These are phyloP conservation scores for Brachirus orientalis DNA, from an alignment of 2,113 vertebrate species.

Conservation along the genomic window DNA sequence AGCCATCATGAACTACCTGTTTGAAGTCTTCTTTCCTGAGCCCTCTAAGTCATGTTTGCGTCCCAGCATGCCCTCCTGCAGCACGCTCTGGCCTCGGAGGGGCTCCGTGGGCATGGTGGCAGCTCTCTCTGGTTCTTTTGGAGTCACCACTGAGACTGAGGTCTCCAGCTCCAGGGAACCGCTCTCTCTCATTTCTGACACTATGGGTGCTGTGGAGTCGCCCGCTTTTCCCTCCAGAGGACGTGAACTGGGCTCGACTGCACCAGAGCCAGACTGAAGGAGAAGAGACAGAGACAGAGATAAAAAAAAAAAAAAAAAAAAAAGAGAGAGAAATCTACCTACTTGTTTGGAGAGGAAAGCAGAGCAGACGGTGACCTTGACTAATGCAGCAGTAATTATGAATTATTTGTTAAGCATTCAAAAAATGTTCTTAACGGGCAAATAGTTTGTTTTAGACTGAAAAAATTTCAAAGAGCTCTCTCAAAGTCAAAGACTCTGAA, in stretches of 20 bases:
- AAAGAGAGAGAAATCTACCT: neutral
- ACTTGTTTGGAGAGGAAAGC: neutral
- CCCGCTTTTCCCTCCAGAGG: constrained; percentile 59
- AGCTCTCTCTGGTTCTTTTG: constrained; percentile 65
- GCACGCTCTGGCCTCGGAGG: constrained; percentile 66
- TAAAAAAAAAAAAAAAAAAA: neutral
- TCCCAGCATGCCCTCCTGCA: constrained; percentile 89
- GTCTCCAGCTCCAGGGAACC: constrained; percentile 72
- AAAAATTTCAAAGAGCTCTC: constrained; percentile 24
- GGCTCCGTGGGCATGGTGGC: constrained; percentile 78
- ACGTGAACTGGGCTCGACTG: constrained; percentile 63
- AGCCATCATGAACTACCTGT: constrained; percentile 86
- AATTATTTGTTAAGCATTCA: neutral
- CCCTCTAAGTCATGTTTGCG: constrained; percentile 94
- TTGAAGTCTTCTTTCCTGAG: constrained; percentile 90
- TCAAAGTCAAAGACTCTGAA: neutral
- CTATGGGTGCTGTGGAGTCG: constrained; percentile 55
- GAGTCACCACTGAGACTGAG: constrained; percentile 44
- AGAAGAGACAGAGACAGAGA: neutral
- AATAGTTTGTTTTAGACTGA: constrained; percentile 7
- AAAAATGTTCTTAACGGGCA: neutral
- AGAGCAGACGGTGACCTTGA: neutral
- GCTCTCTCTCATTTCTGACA: constrained; percentile 73
- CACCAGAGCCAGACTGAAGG: constrained; percentile 62
- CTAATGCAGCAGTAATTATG: neutral